Base-by-base conservation (phyloP, 2,113 vertebrate genomes). In the Dromaius novaehollandiae region DNA sequence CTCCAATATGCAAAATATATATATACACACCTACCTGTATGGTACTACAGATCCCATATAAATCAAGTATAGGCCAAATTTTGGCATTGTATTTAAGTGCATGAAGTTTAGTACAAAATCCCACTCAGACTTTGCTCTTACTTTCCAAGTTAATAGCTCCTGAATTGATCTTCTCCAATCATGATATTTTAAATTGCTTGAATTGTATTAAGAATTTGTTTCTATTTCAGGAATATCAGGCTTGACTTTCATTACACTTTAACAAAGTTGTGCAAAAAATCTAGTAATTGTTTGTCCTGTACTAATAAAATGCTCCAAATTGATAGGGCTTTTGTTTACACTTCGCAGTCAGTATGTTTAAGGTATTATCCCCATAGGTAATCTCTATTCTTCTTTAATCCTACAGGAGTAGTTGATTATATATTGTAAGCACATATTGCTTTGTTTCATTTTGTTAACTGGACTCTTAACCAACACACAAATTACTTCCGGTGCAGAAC, bases 61-160 rank as follows among this genome's bases (percentile, higher is more conserved):
- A 95, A 95, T 97, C 87, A 93, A 95, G 55, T 86, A 86, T 53
- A 94, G 71, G 89, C 94, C 95, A 95, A 97, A 91, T 94, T 95
- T 93, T 94, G 96, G 95, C 96, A 81, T 68, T 2, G n/a, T n/a
- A 90, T 94, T 89, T 92, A 94, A 91, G 89, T 91, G 93, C 95
- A 86, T 94, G 58, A 94, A 89, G 44, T 80, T 94, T 75, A 89
- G 89, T 85, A 93, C 16, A 95, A 92, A 94, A 93, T 79, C 25
- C 48, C 64, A 28, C 85, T 81, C 30, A 88, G 60, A 55, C 46
- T 91, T 74, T 68, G 10, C 55, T 94, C 36, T 83, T 79, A 32
- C 18, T 51, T 56, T 90, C 76, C 60, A 86, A 55, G 50, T 61
- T 56, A 42, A 34, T 46, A 58, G 50, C 36, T 90, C 56, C 77